Percentiles rank a stretch among this genome's conserved stretches.
These are phyloP conservation scores for Cheilosia grossa DNA, from an alignment of 2,888 invertebrate genomes.

Conservation along the genomic window DNA sequence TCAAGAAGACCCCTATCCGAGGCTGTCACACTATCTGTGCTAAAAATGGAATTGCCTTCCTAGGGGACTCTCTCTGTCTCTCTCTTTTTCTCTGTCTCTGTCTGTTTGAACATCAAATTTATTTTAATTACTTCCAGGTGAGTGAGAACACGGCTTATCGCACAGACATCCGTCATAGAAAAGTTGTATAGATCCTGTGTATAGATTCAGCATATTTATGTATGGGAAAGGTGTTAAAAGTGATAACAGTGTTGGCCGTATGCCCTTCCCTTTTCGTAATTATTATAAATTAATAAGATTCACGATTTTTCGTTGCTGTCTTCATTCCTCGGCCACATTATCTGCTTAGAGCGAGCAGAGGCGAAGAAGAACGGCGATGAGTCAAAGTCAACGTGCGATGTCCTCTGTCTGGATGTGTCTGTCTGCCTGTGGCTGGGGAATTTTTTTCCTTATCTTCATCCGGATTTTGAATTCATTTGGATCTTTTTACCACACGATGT, in stretches of 20 bases:
- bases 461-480: conserved; percentile 73
- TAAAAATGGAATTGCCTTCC: conserved; percentile 25
- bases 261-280: conserved; percentile 32
- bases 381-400: conserved; percentile 36
- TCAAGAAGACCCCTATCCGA: conserved; percentile 41
- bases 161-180: conserved; percentile 67
- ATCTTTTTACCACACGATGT: conserved; percentile 23
- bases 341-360: conserved; percentile 44
- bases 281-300: conserved; percentile 70
- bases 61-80: neutral
- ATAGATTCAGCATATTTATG: conserved; percentile 24
- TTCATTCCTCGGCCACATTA: conserved; percentile 40
- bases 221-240: conserved; percentile 61
- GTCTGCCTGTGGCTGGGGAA: conserved; percentile 46
- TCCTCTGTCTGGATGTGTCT: conserved; percentile 27
- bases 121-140: conserved; percentile 43
- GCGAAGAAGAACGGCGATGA: conserved; percentile 31
- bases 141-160: conserved; percentile 48
- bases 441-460: conserved; percentile 68
- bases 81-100: neutral
- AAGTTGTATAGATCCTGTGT: conserved; percentile 52
- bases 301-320: conserved; percentile 20
- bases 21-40: conserved; percentile 39
- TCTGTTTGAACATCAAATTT: conserved; percentile 16
- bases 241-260: conserved; percentile 44